Percentiles rank a stretch among this genome's conserved stretches.
Evolutionary conservation across 1,140 invertebrate species (phyloP).

Genomic region (Aphaenogaster rudis): DNA sequence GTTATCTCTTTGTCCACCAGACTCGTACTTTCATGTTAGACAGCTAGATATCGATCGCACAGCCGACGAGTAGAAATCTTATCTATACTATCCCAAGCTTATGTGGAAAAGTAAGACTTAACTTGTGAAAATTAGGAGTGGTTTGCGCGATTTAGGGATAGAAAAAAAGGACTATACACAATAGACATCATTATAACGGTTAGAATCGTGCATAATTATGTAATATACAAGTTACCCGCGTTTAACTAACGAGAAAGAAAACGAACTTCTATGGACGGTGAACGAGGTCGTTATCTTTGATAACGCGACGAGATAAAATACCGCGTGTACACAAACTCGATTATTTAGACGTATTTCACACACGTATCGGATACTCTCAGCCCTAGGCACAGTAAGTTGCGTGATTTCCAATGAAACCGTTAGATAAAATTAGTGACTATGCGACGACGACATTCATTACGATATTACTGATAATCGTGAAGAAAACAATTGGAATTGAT

Average conservation of each 20-base stretch:
- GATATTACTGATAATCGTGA: not conserved
- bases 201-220: not conserved
- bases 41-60: not conserved
- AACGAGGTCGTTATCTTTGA: constrained; percentile 64
- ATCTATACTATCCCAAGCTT: not conserved
- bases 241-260: not conserved
- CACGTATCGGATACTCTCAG: not conserved
- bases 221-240: not conserved
- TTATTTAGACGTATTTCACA: constrained; percentile 32
- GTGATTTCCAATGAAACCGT: not conserved
- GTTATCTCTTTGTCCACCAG: not conserved
- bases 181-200: not conserved
- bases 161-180: not conserved
- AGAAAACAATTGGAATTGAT: not conserved
- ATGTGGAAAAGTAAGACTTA: not conserved
- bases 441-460: not conserved
- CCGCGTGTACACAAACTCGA: constrained; percentile 30
- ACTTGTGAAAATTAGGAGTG: not conserved
- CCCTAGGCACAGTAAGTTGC: constrained; percentile 5
- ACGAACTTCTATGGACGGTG: not conserved
- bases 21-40: not conserved
- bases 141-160: not conserved
- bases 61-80: constrained; percentile 9
- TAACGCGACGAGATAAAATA: constrained; percentile 66
- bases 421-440: constrained; percentile 3